Evolutionary conservation across 1,140 invertebrate genomes (phyloP), one percentile per base, ranked within the genome.

Genomic region (Gerris buenoi): DNA sequence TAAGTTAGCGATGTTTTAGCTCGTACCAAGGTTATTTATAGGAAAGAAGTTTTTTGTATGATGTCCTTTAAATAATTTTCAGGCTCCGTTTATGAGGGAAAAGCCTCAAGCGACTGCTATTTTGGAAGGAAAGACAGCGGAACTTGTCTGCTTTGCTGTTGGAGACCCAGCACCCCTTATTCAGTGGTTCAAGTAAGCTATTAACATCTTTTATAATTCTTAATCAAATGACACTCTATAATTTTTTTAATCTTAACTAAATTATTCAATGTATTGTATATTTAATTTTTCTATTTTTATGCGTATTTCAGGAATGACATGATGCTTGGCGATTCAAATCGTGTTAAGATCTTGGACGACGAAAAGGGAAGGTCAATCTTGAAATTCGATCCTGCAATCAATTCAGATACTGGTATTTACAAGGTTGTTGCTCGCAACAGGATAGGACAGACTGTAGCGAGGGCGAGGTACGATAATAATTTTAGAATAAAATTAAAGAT

Each of bases 391-490:
- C 88, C 89, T 1, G 87, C 86, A 0, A 80, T 86, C 63, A 83
- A 86, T 69, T 86, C 89, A 70, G 93, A 95, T 76, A 83, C 88
- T 56, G 96, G 96, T 0, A 87, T 93, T 70, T 99, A 98, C 76
- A 98, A 96, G 76, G 93, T 94, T 14, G 91, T 96, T 1, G 95
- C 95, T 0, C 79, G 93, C 25, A 97, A 96, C 73, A 86, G 87
- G 70, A 81, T 89, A 25, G 88, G 88, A 14, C 88, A 91, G 72
- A 90, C 87, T 0, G 82, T 88, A 0, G 83, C 86, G 0, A 79
- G 88, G 67, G 85, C 87, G 1, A 74, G 75, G 75, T 75, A 46
- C n/a, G n/a, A 46, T 10, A 10, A 46, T 46, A 46, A 46, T 46
- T 46, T 46, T 46, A 5, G 70, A 65, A 22, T 29, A 5, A 14